These are phyloP conservation scores for Calcarius ornatus DNA, from an alignment of 2,113 vertebrate genomes.

Conservation along the genomic window DNA sequence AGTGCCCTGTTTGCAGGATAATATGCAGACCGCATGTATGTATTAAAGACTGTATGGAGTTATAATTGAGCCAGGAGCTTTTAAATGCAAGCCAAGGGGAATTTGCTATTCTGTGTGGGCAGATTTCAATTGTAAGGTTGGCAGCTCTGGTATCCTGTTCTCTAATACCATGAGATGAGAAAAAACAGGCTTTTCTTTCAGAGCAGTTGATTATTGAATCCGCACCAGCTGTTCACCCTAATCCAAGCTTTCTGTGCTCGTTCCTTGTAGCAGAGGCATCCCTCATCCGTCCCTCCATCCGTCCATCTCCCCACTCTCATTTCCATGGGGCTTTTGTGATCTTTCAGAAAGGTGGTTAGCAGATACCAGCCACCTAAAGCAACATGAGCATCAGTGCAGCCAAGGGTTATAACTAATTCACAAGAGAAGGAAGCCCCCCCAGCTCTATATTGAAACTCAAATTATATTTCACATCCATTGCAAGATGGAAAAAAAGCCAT, in stretches of 20 bases:
- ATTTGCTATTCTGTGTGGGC: constrained; percentile 70
- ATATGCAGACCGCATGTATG: constrained; percentile 25
- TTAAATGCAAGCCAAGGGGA: constrained; percentile 62
- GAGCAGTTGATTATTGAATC: constrained; percentile 60
- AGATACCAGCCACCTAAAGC: background rate
- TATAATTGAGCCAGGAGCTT: constrained; percentile 53
- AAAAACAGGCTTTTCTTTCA: constrained; percentile 60
- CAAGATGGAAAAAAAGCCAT: background rate
- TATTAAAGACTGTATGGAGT: constrained; percentile 38
- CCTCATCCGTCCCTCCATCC: background rate
- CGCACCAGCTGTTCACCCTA: constrained; percentile 69
- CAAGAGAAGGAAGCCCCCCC: background rate
- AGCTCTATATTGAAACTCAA: background rate
- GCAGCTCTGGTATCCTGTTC: constrained; percentile 74
- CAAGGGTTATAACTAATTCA: background rate
- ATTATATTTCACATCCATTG: constrained; percentile 7
- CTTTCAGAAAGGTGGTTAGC: background rate
- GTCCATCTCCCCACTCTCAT: background rate
- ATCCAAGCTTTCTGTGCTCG: constrained; percentile 36
- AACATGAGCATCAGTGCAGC: background rate
- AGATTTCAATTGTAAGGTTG: constrained; percentile 70
- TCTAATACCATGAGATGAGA: constrained; percentile 64
- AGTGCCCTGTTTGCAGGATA: background rate
- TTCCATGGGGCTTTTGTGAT: background rate
- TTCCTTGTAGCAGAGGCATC: constrained; percentile 27